A percentile compares a stretch with the other conserved stretches of the same genome.
phyloP scores from a whole-genome alignment of 2,113 vertebrate species.

The Alethe castanea region DNA sequence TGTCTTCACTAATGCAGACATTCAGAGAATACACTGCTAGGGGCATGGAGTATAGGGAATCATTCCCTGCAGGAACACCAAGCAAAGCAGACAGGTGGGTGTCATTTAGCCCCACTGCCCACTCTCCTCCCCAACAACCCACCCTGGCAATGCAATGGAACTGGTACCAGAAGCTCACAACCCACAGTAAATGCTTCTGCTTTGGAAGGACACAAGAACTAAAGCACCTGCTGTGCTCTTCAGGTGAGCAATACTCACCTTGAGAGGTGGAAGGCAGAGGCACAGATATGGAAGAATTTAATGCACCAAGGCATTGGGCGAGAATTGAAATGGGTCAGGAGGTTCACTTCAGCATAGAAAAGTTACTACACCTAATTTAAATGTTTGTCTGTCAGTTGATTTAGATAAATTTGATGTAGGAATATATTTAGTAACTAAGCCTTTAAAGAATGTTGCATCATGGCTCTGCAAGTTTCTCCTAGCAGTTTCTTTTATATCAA shows the following conservation, averaged over 20 bases:
- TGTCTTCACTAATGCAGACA: background rate
- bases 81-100: background rate
- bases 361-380: background rate
- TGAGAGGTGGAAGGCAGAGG: background rate
- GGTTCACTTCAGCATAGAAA: background rate
- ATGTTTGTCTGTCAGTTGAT: background rate
- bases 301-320: background rate
- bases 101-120: background rate
- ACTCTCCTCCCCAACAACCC: background rate
- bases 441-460: background rate
- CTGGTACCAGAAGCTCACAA: background rate
- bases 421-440: background rate
- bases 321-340: background rate
- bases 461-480: background rate
- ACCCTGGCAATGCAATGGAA: background rate
- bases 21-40: background rate
- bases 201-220: background rate
- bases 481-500: background rate
- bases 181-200: background rate
- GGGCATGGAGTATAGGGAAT: background rate
- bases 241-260: background rate
- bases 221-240: background rate
- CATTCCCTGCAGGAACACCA: background rate
- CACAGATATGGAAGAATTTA: background rate
- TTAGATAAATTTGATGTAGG: background rate